Evolutionary conservation across 1,140 invertebrate genomes (phyloP), one percentile per base, ranked within the genome.

Genomic region (Macrostomum lignano): DNA sequence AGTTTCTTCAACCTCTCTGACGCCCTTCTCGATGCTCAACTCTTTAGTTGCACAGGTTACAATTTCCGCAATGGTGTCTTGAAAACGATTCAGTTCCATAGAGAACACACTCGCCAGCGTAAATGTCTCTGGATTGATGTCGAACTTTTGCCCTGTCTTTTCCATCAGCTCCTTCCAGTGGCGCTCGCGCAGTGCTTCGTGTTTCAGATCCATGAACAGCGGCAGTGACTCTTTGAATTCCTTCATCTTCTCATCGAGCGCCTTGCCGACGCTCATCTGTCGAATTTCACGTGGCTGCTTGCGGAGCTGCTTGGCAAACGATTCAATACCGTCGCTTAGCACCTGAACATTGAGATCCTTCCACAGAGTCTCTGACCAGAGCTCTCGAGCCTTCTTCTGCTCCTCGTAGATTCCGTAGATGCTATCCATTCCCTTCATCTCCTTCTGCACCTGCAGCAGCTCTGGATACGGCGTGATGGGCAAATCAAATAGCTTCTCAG

Each of bases 161-260:
- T 64, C 52, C 76, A 82, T 82, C 17, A 86, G 51, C 40, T 74
- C 66, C 36, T 68, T 66, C 77, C 77, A 84, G 56, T 84, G 78
- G 21, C 75, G 62, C 36, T 76, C 72, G 21, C 75, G 52, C 48
- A 84, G 66, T 1, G 77, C 74, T 44, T 84, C 76, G 51, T 81
- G 73, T 50, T 82, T 82, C 19, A 86, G 49, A 31, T 78, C 74
- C 7, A 78, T 69, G 67, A 82, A 79, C 13, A 86, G 49, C 0
- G 77, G 76, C 4, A 84, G 67, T 0, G 74, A 70, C 42, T 69
- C 69, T 48, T 74, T 74, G 52, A 84, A 84, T 41, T 73, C 69
- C 42, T 72, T 76, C 74, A 86, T 76, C 42, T 69, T 70, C 3
- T 65, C 48, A 38, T 77, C 69, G n/a, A 86, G 42, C 20, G 64